These are phyloP conservation scores for Bettongia penicillata DNA, from an alignment of 2,113 vertebrate genomes.

Conservation along the genomic window DNA sequence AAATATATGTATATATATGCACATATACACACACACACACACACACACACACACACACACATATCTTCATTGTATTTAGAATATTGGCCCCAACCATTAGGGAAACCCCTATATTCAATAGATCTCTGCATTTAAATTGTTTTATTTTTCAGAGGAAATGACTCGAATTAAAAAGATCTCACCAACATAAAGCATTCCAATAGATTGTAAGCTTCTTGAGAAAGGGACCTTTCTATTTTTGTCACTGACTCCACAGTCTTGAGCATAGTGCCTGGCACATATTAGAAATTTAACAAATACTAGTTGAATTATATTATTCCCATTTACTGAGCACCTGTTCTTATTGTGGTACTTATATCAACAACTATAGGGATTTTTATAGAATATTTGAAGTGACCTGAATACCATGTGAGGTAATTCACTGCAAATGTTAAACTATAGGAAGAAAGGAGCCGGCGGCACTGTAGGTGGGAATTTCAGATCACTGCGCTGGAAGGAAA, in stretches of 20 bases:
- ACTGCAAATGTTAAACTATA: slow-evolving; percentile 2
- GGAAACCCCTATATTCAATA: neutral
- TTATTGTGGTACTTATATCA: neutral
- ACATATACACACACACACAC: too few species aligned
- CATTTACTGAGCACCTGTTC: neutral
- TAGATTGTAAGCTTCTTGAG: neutral
- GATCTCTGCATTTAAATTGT: neutral
- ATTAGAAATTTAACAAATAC: neutral
- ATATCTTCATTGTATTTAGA: neutral
- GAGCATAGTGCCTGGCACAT: neutral
- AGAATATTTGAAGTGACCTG: neutral
- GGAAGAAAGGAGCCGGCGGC: slow-evolving; percentile 16
- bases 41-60: too few species aligned
- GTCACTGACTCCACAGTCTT: neutral
- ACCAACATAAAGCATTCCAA: neutral
- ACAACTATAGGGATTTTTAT: neutral
- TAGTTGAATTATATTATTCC: neutral
- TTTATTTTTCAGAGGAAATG: neutral
- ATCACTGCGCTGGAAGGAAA: neutral
- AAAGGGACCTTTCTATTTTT: too few species aligned
- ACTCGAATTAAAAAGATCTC: neutral
- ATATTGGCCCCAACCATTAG: neutral
- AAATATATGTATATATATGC: too few species aligned
- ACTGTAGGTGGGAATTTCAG: neutral
- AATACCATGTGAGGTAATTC: neutral